Evolutionary conservation across 2,113 vertebrate species (phyloP).

Genomic region (Arothron firmamentum): DNA sequence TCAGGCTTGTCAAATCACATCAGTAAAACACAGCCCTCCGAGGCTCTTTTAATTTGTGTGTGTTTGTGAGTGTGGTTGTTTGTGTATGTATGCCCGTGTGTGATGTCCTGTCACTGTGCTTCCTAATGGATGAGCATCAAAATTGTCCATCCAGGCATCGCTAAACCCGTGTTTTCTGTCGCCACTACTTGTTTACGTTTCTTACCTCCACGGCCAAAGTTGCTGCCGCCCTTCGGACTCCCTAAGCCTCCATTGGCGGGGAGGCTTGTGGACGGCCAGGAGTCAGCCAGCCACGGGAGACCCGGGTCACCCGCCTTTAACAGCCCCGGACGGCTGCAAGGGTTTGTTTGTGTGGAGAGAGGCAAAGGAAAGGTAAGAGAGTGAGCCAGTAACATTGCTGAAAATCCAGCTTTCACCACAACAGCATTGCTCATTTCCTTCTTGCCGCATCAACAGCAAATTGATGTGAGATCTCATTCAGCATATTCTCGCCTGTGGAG

Average conservation of each 20-base stretch:
- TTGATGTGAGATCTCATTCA: constrained; percentile 66
- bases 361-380: constrained; percentile 19
- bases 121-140: constrained; percentile 57
- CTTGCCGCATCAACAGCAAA: constrained; percentile 65
- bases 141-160: constrained; percentile 57
- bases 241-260: constrained; percentile 85
- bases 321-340: constrained; percentile 84
- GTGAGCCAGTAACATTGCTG: constrained; percentile 30
- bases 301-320: constrained; percentile 86
- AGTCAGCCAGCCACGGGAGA: constrained; percentile 93
- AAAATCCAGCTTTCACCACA: constrained; percentile 26
- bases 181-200: constrained; percentile 30
- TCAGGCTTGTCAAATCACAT: constrained; percentile 61
- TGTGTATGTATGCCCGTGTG: constrained; percentile 29
- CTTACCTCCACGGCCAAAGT: constrained; percentile 90
- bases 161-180: constrained; percentile 34
- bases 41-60: constrained; percentile 63
- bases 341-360: constrained; percentile 25
- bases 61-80: constrained; percentile 24
- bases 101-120: constrained; percentile 57
- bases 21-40: constrained; percentile 54
- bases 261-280: constrained; percentile 92
- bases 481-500: constrained; percentile 64
- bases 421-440: constrained; percentile 48
- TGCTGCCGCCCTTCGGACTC: constrained; percentile 83